phyloP scores from a whole-genome alignment of 2,888 invertebrate species.

The Parnassius mnemosyne region DNA sequence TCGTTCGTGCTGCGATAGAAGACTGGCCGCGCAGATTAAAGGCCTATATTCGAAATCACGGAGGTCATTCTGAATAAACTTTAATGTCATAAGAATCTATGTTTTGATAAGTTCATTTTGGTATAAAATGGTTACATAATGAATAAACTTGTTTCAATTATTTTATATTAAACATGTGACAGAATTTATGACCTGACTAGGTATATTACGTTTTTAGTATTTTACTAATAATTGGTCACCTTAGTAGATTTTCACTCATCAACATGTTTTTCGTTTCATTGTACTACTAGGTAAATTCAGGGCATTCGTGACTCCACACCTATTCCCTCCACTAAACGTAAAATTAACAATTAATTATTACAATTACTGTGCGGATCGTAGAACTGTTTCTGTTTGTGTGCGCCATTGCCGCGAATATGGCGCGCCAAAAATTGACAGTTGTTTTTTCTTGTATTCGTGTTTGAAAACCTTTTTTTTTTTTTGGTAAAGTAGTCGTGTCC shows the following conservation, averaged over 20 bases:
- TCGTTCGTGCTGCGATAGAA: too few relatives aligned
- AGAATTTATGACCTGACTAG: too few relatives aligned
- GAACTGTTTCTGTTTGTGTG: neutral
- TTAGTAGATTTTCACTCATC: conserved; percentile 1
- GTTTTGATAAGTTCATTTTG: too few relatives aligned
- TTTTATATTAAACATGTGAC: too few relatives aligned
- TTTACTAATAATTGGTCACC: neutral
- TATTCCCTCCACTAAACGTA: neutral
- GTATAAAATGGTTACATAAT: too few relatives aligned
- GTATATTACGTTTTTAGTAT: neutral
- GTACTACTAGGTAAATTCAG: conserved; percentile 6
- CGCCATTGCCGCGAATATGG: neutral
- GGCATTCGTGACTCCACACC: neutral
- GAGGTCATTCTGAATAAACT: too few relatives aligned
- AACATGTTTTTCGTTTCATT: neutral
- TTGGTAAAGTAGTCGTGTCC: neutral
- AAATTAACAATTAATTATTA: conserved; percentile 15
- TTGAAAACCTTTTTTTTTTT: neutral
- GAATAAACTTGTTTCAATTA: too few relatives aligned
- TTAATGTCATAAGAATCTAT: too few relatives aligned
- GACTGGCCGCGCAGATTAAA: too few relatives aligned
- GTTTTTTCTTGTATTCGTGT: neutral
- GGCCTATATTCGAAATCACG: too few relatives aligned
- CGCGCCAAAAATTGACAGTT: conserved; percentile 14
- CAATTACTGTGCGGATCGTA: conserved; percentile 1